Percentiles rank a stretch among this genome's conserved stretches.
These are phyloP conservation scores for Copidosoma aretas DNA, from an alignment of 2,888 invertebrate genomes.

Conservation along the genomic window DNA sequence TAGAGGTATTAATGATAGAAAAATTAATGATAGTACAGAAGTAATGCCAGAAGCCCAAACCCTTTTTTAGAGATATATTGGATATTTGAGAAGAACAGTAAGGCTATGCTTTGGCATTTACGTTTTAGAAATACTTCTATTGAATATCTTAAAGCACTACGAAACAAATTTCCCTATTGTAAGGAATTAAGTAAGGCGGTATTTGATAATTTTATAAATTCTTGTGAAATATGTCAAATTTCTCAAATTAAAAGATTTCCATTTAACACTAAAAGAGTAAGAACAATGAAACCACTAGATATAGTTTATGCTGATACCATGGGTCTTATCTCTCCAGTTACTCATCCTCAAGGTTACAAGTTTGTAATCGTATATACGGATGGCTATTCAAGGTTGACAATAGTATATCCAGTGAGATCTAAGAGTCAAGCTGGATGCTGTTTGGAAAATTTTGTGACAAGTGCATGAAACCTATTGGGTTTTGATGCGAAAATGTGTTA, in stretches of 20 bases:
- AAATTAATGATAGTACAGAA: too few species aligned
- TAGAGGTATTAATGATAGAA: too few species aligned
- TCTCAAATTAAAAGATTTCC: slow-evolving; percentile 44
- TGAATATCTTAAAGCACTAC: too few species aligned
- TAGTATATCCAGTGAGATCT: slow-evolving; percentile 41
- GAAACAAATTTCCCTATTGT: slow-evolving; percentile 30
- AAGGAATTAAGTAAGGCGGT: slow-evolving; percentile 29
- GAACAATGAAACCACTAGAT: slow-evolving; percentile 40
- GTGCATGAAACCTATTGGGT: too few species aligned
- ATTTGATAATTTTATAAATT: slow-evolving; percentile 36
- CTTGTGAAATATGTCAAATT: slow-evolving; percentile 43
- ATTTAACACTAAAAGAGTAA: slow-evolving; percentile 30
- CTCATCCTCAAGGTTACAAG: slow-evolving; percentile 40
- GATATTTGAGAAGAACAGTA: too few species aligned
- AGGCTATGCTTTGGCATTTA: too few species aligned
- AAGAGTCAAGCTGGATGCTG: slow-evolving; percentile 37
- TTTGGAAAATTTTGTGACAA: slow-evolving; percentile 38
- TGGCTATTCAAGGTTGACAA: slow-evolving; percentile 43
- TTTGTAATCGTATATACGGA: too few species aligned
- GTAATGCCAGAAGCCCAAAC: background rate
- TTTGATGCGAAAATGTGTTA: too few species aligned
- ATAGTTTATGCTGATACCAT: too few species aligned
- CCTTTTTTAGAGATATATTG: slow-evolving; percentile 21
- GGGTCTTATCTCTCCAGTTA: slow-evolving; percentile 36
- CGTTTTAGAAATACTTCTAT: slow-evolving; percentile 43